These are phyloP conservation scores for Turdus rufiventris DNA, from an alignment of 2,113 vertebrate genomes.

Conservation along the genomic window DNA sequence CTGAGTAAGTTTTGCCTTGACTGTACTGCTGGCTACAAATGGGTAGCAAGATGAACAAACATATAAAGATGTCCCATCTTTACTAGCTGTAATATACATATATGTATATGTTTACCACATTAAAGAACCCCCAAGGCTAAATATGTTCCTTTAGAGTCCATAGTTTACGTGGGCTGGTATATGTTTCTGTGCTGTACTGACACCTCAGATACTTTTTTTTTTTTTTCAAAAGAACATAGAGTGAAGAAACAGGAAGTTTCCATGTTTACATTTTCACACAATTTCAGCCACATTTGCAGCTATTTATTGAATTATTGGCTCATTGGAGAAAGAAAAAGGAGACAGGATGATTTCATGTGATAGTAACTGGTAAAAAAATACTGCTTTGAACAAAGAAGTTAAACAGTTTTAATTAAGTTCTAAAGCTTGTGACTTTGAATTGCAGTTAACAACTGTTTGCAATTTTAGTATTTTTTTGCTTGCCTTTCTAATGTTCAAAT, in stretches of 20 bases:
- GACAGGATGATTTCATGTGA: neutral
- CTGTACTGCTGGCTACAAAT: neutral
- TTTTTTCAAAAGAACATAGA: neutral
- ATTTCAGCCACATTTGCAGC: neutral
- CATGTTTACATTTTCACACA: neutral
- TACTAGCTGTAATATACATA: neutral
- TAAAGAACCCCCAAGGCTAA: neutral
- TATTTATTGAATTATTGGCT: neutral
- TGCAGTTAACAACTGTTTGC: neutral
- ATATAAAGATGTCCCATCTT: neutral
- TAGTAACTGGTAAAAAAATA: neutral
- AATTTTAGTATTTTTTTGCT: neutral
- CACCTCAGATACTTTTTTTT: neutral
- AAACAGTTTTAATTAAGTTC: neutral
- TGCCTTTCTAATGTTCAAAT: constrained; percentile 34
- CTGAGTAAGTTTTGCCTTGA: neutral
- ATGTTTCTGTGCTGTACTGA: neutral
- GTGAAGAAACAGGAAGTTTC: neutral
- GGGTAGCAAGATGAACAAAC: neutral
- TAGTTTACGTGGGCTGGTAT: neutral
- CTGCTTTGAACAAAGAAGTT: neutral
- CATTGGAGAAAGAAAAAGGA: neutral
- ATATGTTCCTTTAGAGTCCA: neutral
- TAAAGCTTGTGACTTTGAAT: neutral
- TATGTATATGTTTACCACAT: neutral